Evolutionary conservation across 2,888 invertebrate genomes (phyloP).

Genomic region (Thera obeliscata): DNA sequence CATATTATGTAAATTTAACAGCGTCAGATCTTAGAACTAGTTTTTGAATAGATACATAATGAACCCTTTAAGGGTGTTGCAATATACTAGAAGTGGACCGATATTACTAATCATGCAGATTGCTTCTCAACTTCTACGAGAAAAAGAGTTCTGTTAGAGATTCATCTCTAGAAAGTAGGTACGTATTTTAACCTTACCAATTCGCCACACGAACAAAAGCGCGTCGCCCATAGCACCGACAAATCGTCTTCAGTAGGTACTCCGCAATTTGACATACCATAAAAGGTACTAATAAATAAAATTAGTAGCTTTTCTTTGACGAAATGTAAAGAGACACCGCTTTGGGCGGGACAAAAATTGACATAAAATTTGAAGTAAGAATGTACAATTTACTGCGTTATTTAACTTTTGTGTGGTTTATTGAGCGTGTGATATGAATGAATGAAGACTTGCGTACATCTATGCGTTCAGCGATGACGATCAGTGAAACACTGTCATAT

Average conservation of each 20-base stretch:
- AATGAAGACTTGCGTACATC: conserved; percentile 13
- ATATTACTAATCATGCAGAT: too few species aligned
- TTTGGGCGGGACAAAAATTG: conserved; percentile 51
- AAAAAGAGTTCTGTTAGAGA: too few species aligned
- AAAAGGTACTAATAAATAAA: conserved; percentile 80
- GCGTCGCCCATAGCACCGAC: conserved; percentile 57
- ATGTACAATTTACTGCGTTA: conserved; percentile 23
- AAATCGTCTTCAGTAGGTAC: conserved; percentile 48
- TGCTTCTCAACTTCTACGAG: too few species aligned
- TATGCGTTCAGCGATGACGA: too few species aligned
- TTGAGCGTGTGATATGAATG: conserved; percentile 59
- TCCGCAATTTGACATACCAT: conserved; percentile 71
- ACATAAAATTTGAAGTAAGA: conserved; percentile 11
- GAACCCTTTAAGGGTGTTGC: too few species aligned
- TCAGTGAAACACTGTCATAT: too few species aligned
- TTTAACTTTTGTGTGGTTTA: conserved; percentile 52
- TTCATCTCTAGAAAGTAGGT: background rate
- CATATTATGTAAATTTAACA: too few species aligned
- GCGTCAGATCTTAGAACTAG: too few species aligned
- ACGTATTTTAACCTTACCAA: conserved; percentile 29
- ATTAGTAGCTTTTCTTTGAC: conserved; percentile 66
- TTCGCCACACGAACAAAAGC: conserved; percentile 64
- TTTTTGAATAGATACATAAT: too few species aligned
- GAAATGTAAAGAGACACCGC: conserved; percentile 57
- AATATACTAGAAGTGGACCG: too few species aligned